phyloP scores from a whole-genome alignment of 2,888 invertebrate species.

The Scaeva pyrastri region DNA sequence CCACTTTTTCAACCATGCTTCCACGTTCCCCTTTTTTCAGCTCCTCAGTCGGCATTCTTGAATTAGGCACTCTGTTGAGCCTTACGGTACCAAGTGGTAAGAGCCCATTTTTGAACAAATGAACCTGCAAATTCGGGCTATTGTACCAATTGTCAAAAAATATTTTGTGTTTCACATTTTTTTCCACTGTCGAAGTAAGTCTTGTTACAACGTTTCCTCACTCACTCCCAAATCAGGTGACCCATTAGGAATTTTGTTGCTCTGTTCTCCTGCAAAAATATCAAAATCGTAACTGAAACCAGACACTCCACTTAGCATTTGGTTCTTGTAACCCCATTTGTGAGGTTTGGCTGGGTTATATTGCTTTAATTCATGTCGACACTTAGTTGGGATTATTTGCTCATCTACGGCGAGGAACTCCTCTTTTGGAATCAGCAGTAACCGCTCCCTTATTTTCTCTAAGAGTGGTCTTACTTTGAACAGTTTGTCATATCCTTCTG shows the following conservation, averaged over 20 bases:
- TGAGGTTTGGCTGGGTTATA: constrained; percentile 80
- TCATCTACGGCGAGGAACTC: constrained; percentile 75
- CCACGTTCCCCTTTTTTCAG: constrained; percentile 62
- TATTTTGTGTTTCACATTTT: constrained; percentile 44
- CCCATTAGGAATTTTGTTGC: constrained; percentile 72
- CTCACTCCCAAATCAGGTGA: constrained; percentile 76
- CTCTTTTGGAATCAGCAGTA: background rate
- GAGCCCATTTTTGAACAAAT: constrained; percentile 36
- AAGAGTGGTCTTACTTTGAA: background rate
- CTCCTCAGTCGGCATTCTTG: constrained; percentile 58
- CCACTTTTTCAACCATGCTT: constrained; percentile 55
- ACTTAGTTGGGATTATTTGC: constrained; percentile 80
- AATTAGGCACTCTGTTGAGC: constrained; percentile 45
- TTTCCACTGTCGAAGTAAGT: constrained; percentile 28
- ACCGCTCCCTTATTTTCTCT: constrained; percentile 1
- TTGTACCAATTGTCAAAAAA: constrained; percentile 66
- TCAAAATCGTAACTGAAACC: constrained; percentile 79
- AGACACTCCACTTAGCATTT: constrained; percentile 69
- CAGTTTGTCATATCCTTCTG: constrained; percentile 16
- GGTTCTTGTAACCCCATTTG: constrained; percentile 80
- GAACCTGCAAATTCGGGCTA: constrained; percentile 44
- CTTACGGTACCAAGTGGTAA: constrained; percentile 58
- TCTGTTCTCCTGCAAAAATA: constrained; percentile 79
- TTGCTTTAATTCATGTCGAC: constrained; percentile 76
- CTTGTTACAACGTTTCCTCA: constrained; percentile 26